Base-by-base conservation (phyloP, 2,113 vertebrate species). In the Oceanites oceanicus region DNA sequence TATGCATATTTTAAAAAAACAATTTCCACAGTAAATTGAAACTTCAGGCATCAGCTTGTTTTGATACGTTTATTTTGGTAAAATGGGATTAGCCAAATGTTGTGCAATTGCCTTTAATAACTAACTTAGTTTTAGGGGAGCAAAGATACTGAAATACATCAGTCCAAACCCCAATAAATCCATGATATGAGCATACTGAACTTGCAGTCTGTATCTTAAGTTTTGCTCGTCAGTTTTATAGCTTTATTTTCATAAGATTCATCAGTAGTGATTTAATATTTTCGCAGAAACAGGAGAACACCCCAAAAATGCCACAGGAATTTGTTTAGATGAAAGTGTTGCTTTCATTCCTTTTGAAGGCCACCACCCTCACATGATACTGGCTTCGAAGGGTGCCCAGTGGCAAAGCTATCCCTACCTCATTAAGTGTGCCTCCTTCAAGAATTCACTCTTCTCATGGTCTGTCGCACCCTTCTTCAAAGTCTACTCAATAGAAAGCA, bases 341-440 rank as follows among this genome's bases (percentile, higher is more conserved):
- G 20, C 8, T 88, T 81, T 76, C 14, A 30, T 53, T 78, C 30
- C 29, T 65, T 23, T 75, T 20, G 34, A 75, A 92, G 53, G 18
- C 11, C 26, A 80, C 26, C 26, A 50, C 8, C 11, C 15, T 92
- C 29, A 27, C 11, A 18, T 16, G 27, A 45, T 3, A 53, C 2
- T 25, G n/a, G 26, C 38, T 82, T 83, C 4, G 1, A 87, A 95
- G 36, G 22, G 7, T 68, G 49, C 47, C 29, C 71, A 29, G 45
- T 36, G 47, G 29, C 70, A 74, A n/a, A 72, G 52, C 9, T 45
- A 21, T 56, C 38, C 77, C 52, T 98, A 98, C 98, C 98, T 98
- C 98, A 99, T 99, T 59, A 98, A 75, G 90, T 98, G 97, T 52
- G 98, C 98, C 86, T 98, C 98, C 94, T 98, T 99, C 87, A 98